These are phyloP conservation scores for Caenorhabditis zanzibari DNA, from an alignment of 2,888 invertebrate species.

Conservation along the genomic window DNA sequence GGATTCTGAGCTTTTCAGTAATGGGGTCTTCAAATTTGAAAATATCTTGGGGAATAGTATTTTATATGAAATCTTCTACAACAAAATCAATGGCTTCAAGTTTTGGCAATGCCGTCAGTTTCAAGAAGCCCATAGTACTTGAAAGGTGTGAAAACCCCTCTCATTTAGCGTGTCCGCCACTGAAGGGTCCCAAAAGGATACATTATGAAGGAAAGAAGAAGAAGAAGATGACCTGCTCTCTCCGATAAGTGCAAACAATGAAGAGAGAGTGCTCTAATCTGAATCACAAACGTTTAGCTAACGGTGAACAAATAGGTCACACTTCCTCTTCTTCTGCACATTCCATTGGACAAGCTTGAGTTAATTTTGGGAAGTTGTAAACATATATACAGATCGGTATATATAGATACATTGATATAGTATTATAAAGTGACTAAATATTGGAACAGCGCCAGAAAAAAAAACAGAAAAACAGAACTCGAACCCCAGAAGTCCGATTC, in stretches of 20 bases:
- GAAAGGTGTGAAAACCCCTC: constrained; percentile 29
- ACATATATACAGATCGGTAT: background rate
- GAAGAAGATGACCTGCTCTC: constrained; percentile 23
- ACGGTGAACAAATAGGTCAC: constrained; percentile 57
- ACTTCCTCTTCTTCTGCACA: constrained; percentile 45
- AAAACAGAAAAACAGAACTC: too few relatives aligned
- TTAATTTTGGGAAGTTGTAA: constrained; percentile 1
- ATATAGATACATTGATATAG: constrained; percentile 3
- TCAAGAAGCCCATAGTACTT: constrained; percentile 13
- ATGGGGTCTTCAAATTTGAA: too few relatives aligned
- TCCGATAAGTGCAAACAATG: constrained; percentile 34
- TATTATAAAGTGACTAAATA: too few relatives aligned
- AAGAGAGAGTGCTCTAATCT: constrained; percentile 50
- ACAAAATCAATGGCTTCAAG: too few relatives aligned
- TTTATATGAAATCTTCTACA: too few relatives aligned
- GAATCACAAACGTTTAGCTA: constrained; percentile 45
- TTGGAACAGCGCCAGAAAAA: background rate
- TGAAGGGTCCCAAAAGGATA: constrained; percentile 11
- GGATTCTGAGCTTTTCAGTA: too few relatives aligned
- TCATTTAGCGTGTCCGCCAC: background rate
- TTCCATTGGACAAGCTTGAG: constrained; percentile 16
- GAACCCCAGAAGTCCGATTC: too few relatives aligned
- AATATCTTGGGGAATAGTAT: too few relatives aligned
- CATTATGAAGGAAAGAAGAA: background rate
- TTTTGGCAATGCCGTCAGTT: too few relatives aligned